A percentile compares a stretch with the other conserved stretches of the same genome.
Conservation (phyloP, 2,888 invertebrate genomes). For the Cryptophagus acutangulus region DNA sequence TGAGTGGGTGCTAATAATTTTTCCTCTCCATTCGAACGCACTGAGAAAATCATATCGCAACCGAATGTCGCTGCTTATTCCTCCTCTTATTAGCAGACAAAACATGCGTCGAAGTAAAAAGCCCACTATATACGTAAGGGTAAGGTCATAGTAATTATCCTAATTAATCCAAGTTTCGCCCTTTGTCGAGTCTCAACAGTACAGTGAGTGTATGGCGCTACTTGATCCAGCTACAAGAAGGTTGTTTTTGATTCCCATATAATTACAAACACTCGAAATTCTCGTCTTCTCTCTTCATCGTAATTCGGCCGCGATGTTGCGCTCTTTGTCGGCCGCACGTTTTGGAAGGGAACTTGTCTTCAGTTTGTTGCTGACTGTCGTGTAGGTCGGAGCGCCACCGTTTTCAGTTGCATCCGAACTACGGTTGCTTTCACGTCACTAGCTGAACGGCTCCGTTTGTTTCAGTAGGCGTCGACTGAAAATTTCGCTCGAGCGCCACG, state of each 20-base stretch:
- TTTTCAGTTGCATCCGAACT: conserved; percentile 34
- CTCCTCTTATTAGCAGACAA: no score
- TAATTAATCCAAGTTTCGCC: conserved; percentile 45
- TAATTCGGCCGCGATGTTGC: conserved; percentile 25
- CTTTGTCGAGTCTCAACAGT: conserved; percentile 40
- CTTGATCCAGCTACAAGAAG: conserved; percentile 46
- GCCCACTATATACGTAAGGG: conserved; percentile 12
- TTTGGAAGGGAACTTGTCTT: conserved; percentile 44
- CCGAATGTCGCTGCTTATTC: no score
- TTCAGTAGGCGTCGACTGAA: conserved; percentile 7
- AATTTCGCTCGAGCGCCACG: no score
- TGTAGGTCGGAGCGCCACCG: conserved; percentile 36
- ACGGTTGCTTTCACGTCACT: conserved; percentile 27
- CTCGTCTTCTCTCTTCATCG: conserved; percentile 31
- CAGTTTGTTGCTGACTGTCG: conserved; percentile 45
- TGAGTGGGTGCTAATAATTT: no score
- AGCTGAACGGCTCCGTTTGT: no score
- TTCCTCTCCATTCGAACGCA: no score
- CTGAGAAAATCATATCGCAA: no score
- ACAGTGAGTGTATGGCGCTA: conserved; percentile 45
- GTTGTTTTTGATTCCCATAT: conserved; percentile 47
- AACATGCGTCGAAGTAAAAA: no score
- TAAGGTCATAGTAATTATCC: conserved; percentile 41
- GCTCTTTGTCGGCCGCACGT: conserved; percentile 37
- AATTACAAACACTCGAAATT: conserved; percentile 39